Percentiles rank a stretch among this genome's conserved stretches.
These are phyloP conservation scores for Cheumatopsyche charites DNA, from an alignment of 1,140 invertebrate genomes.

Conservation along the genomic window DNA sequence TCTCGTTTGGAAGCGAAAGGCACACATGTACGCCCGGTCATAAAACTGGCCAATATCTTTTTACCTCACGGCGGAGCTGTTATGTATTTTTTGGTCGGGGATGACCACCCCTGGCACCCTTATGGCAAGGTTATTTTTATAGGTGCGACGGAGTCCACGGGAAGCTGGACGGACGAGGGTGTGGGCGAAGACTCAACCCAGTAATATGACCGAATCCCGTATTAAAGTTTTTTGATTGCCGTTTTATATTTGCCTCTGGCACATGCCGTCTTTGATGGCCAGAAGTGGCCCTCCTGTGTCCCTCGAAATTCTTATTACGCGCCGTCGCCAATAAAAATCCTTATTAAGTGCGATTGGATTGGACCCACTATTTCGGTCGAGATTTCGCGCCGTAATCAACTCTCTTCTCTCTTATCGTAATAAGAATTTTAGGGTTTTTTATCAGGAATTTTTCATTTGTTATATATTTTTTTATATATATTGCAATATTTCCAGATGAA, in stretches of 20 bases:
- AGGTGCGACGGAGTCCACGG: constrained; percentile 42
- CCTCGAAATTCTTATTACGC: constrained; percentile 18
- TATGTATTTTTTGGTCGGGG: constrained; percentile 34
- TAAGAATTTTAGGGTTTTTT: no score
- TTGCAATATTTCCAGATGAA: not conserved
- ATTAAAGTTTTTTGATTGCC: constrained; percentile 47
- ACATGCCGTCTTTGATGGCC: constrained; percentile 17
- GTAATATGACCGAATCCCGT: constrained; percentile 37
- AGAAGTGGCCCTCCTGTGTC: constrained; percentile 18
- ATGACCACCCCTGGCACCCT: constrained; percentile 27
- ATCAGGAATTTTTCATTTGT: no score
- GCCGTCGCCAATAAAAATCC: constrained; percentile 18
- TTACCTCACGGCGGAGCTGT: constrained; percentile 44
- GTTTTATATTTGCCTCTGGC: constrained; percentile 39
- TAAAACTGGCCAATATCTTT: constrained; percentile 49
- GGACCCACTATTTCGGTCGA: not conserved
- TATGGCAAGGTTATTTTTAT: constrained; percentile 48
- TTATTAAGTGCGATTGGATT: constrained; percentile 23
- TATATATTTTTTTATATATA: not conserved
- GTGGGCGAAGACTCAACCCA: constrained; percentile 2
- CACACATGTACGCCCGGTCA: constrained; percentile 44
- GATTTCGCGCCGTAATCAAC: not conserved
- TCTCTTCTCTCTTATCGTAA: not conserved
- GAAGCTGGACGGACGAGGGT: constrained; percentile 20
- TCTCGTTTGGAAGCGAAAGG: not conserved